Evolutionary conservation across 2,113 vertebrate species (phyloP).

Genomic region (Columba livia): DNA sequence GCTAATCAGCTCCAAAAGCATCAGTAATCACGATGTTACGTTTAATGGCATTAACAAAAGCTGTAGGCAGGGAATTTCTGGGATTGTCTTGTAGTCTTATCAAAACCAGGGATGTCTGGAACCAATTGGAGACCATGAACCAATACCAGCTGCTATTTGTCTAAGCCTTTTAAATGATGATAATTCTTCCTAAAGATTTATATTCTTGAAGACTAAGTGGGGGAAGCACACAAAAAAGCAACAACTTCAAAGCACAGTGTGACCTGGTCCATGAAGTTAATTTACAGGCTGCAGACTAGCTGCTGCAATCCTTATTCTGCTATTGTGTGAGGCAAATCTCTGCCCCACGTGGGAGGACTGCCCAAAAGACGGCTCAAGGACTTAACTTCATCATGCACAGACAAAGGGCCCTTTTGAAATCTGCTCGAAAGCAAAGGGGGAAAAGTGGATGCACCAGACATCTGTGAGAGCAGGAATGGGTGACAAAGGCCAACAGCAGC

Average conservation of each 20-base stretch:
- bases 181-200: conserved; percentile 45
- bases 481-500: not conserved
- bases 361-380: not conserved
- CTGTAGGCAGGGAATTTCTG: conserved; percentile 54
- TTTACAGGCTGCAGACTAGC: conserved; percentile 33
- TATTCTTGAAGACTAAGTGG: conserved; percentile 33
- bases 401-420: not conserved
- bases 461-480: not conserved
- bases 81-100: conserved; percentile 46
- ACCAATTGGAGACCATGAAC: conserved; percentile 52
- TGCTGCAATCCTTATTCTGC: conserved; percentile 3
- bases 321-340: conserved; percentile 28
- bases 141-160: conserved; percentile 45
- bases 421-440: not conserved
- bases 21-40: not conserved
- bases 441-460: not conserved
- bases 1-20: conserved; percentile 43
- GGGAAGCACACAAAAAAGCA: conserved; percentile 44
- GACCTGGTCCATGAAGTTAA: conserved; percentile 35
- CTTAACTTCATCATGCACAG: not conserved
- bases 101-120: conserved; percentile 64
- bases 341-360: not conserved
- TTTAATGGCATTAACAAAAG: conserved; percentile 53
- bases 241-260: conserved; percentile 17
- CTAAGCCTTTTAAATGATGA: conserved; percentile 52